A percentile compares a stretch with the other conserved stretches of the same genome.
Evolutionary conservation across 2,113 vertebrate species (phyloP).

Genomic region (Coptodon rendalli): DNA sequence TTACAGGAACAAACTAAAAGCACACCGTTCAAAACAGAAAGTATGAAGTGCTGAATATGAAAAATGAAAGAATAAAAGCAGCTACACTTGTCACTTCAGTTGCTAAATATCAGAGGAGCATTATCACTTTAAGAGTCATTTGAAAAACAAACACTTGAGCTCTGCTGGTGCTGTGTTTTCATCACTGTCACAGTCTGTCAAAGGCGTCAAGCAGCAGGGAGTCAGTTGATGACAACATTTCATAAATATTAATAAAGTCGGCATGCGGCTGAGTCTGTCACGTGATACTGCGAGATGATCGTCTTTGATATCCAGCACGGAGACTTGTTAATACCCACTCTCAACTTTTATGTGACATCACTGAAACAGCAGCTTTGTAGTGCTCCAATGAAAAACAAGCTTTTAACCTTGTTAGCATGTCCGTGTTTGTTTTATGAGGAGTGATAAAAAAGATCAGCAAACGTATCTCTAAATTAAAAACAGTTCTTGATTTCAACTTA

Average conservation of each 20-base stretch:
- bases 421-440: background rate
- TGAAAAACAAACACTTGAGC: background rate
- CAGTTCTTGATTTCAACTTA: background rate
- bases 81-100: background rate
- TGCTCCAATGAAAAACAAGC: background rate
- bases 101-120: background rate
- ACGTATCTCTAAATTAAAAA: background rate
- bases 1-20: background rate
- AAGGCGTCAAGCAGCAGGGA: background rate
- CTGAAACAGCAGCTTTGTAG: background rate
- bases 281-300: background rate
- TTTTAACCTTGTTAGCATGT: background rate
- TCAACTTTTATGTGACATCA: background rate
- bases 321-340: background rate
- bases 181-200: background rate
- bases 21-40: background rate
- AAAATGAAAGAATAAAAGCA: background rate
- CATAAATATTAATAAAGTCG: background rate
- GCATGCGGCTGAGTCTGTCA: background rate
- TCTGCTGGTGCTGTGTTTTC: background rate
- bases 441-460: background rate
- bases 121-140: background rate
- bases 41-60: background rate
- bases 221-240: background rate
- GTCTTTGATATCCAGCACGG: background rate